Conservation (phyloP, 2,797 vertebrate genomes). For the Sebastes diaconus region DNA sequence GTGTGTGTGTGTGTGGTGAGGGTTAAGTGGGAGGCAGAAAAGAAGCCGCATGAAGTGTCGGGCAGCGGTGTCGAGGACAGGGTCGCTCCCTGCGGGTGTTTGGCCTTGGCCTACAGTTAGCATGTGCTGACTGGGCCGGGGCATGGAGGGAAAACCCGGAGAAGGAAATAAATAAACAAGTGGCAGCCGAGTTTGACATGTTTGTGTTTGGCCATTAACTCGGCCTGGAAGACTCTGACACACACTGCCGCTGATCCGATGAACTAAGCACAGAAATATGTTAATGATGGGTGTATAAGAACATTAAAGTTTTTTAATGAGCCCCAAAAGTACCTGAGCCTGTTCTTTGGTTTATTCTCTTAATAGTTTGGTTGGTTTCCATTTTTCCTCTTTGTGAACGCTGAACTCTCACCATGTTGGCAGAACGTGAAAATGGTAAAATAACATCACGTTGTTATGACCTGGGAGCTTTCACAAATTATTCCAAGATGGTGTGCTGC, state of each 20-base stretch:
- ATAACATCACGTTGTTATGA: not conserved
- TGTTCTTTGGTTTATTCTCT: not conserved
- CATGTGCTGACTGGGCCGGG: slow-evolving; percentile 37
- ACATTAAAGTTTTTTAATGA: slow-evolving; percentile 35
- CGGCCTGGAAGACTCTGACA: slow-evolving; percentile 1
- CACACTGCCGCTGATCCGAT: not conserved
- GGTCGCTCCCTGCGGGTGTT: slow-evolving; percentile 59
- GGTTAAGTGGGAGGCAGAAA: slow-evolving; percentile 49
- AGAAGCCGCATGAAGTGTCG: slow-evolving; percentile 37
- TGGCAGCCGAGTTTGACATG: slow-evolving; percentile 12
- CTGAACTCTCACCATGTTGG: not conserved
- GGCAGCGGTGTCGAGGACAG: slow-evolving; percentile 39
- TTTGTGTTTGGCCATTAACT: slow-evolving; percentile 19
- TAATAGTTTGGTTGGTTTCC: not conserved
- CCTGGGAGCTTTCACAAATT: not conserved
- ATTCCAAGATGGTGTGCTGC: not conserved
- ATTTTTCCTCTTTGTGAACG: not conserved
- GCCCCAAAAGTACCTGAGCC: slow-evolving; percentile 1
- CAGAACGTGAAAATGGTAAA: not conserved
- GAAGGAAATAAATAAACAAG: slow-evolving; percentile 57
- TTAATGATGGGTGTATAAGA: slow-evolving; percentile 30
- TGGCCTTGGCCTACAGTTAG: slow-evolving; percentile 57
- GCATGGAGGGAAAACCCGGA: slow-evolving; percentile 34
- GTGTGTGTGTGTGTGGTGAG: slow-evolving; percentile 42
- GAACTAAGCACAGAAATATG: slow-evolving; percentile 41